Percentiles rank a stretch among this genome's conserved stretches.
phyloP scores from a whole-genome alignment of 2,797 vertebrate genomes.

The Scyliorhinus canicula region DNA sequence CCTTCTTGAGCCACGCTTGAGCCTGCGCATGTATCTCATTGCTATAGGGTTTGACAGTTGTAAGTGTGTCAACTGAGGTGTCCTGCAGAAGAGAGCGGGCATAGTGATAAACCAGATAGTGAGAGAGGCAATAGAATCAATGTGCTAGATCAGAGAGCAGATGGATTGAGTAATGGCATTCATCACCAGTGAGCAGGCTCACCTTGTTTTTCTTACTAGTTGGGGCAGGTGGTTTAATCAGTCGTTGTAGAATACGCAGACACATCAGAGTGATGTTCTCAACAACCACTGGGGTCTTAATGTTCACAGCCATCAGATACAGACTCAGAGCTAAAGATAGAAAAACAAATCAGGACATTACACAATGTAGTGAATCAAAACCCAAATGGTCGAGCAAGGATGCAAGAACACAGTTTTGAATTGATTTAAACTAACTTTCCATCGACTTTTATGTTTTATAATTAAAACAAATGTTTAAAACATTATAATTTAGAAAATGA shows the following conservation, averaged over 20 bases:
- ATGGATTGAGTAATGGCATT: not conserved
- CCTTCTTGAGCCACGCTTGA: constrained; percentile 96
- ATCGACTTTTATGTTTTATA: not conserved
- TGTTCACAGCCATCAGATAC: constrained; percentile 97
- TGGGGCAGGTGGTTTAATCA: constrained; percentile 90
- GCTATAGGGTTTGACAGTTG: constrained; percentile 93
- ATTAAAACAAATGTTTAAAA: not conserved
- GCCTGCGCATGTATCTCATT: constrained; percentile 98
- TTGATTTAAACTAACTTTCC: not conserved
- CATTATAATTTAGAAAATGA: constrained; percentile 10
- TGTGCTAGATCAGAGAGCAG: not conserved
- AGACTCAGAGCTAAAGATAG: constrained; percentile 77
- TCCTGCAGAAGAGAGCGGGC: constrained; percentile 62
- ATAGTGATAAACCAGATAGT: not conserved
- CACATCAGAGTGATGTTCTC: constrained; percentile 99
- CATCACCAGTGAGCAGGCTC: constrained; percentile 5
- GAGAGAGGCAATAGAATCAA: too few relatives aligned
- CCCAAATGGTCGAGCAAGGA: not conserved
- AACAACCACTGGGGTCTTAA: constrained; percentile 95
- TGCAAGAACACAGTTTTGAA: not conserved
- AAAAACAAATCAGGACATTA: not conserved
- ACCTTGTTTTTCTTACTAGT: constrained; percentile 99
- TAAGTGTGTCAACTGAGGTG: constrained; percentile 81
- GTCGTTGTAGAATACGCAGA: constrained; percentile 90
- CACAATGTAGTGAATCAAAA: not conserved